phyloP scores from a whole-genome alignment of 2,113 vertebrate species.

The Aleadryas rufinucha region DNA sequence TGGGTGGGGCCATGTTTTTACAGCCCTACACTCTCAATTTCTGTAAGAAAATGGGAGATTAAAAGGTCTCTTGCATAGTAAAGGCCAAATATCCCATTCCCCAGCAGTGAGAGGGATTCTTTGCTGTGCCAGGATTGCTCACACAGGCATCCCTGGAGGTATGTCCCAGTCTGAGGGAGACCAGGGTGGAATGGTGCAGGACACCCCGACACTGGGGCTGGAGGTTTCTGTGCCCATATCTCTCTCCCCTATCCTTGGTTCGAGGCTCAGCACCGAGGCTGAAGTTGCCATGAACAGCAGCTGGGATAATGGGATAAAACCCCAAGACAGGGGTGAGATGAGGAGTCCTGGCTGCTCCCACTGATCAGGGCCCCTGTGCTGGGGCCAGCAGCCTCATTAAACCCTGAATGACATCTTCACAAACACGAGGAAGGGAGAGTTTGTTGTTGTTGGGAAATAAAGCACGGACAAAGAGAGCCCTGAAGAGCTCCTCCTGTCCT shows the following conservation, averaged over 20 bases:
- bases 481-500: not conserved
- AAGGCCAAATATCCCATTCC: not conserved
- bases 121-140: not conserved
- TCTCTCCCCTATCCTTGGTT: rapidly evolving
- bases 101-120: too few species aligned
- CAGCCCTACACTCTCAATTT: not conserved
- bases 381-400: not conserved
- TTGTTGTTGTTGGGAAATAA: not conserved
- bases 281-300: rapidly evolving
- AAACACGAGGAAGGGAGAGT: not conserved
- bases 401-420: not conserved
- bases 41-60: not conserved
- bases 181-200: not conserved
- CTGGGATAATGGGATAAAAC: rapidly evolving
- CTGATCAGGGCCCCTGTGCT: not conserved
- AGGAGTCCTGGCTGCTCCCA: not conserved
- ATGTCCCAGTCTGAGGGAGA: too few species aligned
- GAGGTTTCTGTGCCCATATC: not conserved
- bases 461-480: rapidly evolving
- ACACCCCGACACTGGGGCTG: rapidly evolving
- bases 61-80: not conserved
- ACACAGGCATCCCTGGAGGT: not conserved
- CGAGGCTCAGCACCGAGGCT: not conserved
- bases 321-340: not conserved
- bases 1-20: not conserved